Percentiles rank a stretch among this genome's conserved stretches.
phyloP scores from a whole-genome alignment of 2,113 vertebrate genomes.

The Python bivittatus region DNA sequence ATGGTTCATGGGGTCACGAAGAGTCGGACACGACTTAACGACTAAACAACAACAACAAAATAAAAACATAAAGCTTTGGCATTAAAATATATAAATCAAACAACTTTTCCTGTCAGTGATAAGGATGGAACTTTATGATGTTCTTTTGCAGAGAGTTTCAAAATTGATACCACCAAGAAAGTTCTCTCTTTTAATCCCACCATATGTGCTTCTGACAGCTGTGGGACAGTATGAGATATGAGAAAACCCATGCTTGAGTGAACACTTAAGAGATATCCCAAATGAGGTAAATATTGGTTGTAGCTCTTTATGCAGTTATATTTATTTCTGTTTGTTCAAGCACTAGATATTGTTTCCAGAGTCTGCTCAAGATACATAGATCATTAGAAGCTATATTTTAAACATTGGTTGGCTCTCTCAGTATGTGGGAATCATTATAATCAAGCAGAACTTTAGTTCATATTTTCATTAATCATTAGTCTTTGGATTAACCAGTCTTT shows the following conservation, averaged over 20 bases:
- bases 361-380: neutral
- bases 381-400: neutral
- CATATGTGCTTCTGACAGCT: neutral
- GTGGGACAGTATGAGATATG: neutral
- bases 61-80: too few species aligned
- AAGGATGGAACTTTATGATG: neutral
- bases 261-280: neutral
- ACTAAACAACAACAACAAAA: too few species aligned
- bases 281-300: neutral
- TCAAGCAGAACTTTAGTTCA: neutral
- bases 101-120: neutral
- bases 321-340: neutral
- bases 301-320: neutral
- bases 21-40: too few species aligned
- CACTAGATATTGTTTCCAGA: neutral
- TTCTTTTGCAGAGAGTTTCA: neutral
- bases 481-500: neutral
- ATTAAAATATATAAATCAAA: neutral
- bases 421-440: neutral
- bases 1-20: too few species aligned
- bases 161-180: neutral
- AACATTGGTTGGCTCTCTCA: neutral
- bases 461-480: neutral
- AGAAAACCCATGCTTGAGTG: neutral
- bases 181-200: neutral